Conservation (phyloP, 2,888 invertebrate genomes). For the Catonia carolina region DNA sequence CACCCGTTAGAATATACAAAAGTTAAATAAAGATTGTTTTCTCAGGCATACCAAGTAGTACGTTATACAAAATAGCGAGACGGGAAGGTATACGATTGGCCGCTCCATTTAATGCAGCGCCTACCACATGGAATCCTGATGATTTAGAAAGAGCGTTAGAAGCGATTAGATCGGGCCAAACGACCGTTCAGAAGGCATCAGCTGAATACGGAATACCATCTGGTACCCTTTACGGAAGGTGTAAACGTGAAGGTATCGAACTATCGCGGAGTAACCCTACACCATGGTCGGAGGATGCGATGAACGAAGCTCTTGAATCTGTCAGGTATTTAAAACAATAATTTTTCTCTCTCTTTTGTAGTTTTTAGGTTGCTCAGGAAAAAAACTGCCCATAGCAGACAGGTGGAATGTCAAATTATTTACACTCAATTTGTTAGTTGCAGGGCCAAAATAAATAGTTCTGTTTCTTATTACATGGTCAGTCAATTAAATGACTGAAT, state of each 20-base stretch:
- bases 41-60: slow-evolving; percentile 78
- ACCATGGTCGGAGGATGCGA: slow-evolving; percentile 89
- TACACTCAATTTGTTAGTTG: too few species aligned
- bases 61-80: slow-evolving; percentile 83
- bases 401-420: too few species aligned
- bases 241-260: slow-evolving; percentile 85
- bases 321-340: slow-evolving; percentile 65
- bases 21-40: too few species aligned
- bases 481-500: too few species aligned
- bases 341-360: too few species aligned
- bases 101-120: slow-evolving; percentile 85
- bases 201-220: slow-evolving; percentile 83
- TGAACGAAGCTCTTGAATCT: slow-evolving; percentile 84
- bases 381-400: too few species aligned
- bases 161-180: slow-evolving; percentile 57
- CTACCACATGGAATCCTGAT: slow-evolving; percentile 79
- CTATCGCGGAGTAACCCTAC: slow-evolving; percentile 83
- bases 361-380: too few species aligned
- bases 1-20: too few species aligned
- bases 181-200: slow-evolving; percentile 79
- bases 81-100: slow-evolving; percentile 83
- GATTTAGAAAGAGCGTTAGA: slow-evolving; percentile 76
- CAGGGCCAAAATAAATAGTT: too few species aligned
- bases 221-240: slow-evolving; percentile 80
- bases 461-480: too few species aligned